Percentiles rank a stretch among this genome's conserved stretches.
Conservation (phyloP, 2,797 vertebrate species). For the Gambusia yucatana region DNA sequence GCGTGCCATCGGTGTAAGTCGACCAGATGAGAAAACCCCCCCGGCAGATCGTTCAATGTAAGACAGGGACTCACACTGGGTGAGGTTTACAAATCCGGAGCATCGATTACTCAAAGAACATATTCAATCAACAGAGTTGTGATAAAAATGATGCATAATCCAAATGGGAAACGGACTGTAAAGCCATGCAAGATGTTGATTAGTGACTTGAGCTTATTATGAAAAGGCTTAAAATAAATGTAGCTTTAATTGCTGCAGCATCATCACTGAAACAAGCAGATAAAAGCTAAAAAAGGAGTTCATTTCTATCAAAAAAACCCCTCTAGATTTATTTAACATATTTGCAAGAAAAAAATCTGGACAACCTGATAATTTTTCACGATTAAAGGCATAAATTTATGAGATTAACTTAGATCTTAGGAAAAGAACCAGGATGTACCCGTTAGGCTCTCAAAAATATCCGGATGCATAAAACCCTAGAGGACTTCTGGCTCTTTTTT, state of each 20-base stretch:
- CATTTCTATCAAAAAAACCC: neutral
- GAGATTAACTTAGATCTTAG: neutral
- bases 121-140: neutral
- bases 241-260: neutral
- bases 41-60: neutral
- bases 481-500: neutral
- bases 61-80: conserved; percentile 21
- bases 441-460: too few species aligned
- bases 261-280: neutral
- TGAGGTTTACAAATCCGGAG: conserved; percentile 17
- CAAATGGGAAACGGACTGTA: neutral
- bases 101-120: conserved; percentile 4
- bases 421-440: too few species aligned
- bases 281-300: neutral
- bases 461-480: too few species aligned
- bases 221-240: neutral
- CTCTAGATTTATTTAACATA: neutral
- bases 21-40: conserved; percentile 22
- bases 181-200: neutral
- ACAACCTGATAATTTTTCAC: neutral
- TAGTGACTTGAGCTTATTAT: neutral
- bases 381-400: neutral
- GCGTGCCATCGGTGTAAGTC: conserved; percentile 17
- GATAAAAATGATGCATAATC: neutral
- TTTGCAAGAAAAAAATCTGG: neutral